Evolutionary conservation across 1,140 invertebrate genomes (phyloP).

Genomic region (Tachypleus tridentatus): DNA sequence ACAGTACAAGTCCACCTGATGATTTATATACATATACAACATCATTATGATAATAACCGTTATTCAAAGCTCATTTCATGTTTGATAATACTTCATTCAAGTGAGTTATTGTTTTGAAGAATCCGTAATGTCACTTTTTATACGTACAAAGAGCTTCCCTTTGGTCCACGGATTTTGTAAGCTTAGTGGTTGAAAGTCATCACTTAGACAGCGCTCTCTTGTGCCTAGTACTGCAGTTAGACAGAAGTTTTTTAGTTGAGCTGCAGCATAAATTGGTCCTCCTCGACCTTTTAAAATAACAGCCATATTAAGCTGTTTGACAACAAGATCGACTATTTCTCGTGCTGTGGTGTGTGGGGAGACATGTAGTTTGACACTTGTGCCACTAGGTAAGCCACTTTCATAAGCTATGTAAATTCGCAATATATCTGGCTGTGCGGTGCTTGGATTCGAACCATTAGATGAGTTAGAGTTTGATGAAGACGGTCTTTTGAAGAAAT

Average conservation of each 20-base stretch:
- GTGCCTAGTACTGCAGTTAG: constrained; percentile 88
- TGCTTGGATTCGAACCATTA: neutral
- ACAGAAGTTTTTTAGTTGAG: constrained; percentile 61
- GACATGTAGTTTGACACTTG: constrained; percentile 82
- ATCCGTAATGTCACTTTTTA: constrained; percentile 53
- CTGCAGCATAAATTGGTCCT: constrained; percentile 63
- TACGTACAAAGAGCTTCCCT: constrained; percentile 76
- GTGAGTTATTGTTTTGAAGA: no score
- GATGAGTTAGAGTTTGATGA: neutral
- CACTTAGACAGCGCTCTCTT: constrained; percentile 73
- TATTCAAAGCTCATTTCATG: no score
- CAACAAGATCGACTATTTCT: constrained; percentile 86
- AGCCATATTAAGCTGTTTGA: constrained; percentile 87
- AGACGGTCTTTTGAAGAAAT: neutral
- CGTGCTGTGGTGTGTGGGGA: constrained; percentile 76
- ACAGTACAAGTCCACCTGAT: no score
- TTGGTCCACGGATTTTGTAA: constrained; percentile 92
- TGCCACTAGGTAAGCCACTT: constrained; percentile 78
- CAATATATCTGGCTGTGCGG: constrained; percentile 32
- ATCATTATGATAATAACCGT: no score
- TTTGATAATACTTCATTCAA: no score
- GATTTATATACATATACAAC: no score
- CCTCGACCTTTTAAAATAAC: constrained; percentile 69
- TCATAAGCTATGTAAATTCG: constrained; percentile 89
- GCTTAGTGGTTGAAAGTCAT: constrained; percentile 83